Base-by-base conservation (phyloP, 2,888 invertebrate genomes). In the Apodemia zela region DNA sequence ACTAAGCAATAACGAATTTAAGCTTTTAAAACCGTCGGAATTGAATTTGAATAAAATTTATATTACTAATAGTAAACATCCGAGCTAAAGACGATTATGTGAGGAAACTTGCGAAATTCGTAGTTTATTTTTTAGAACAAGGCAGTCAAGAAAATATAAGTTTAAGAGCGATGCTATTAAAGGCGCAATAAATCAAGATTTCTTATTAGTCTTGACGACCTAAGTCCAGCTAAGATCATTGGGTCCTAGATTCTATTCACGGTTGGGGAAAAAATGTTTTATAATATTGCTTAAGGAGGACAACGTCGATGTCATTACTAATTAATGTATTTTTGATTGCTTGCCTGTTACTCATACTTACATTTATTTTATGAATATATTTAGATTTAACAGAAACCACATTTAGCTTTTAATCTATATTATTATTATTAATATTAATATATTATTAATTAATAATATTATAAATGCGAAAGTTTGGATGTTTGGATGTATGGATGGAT, bases 41-140 rank as follows among this genome's bases (percentile, higher is more conserved):
- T 42, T 15, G 42, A 15, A 42, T 42, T 42, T 42, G 42, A 42
- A 42, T 42, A 42, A 42, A 42, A 42, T 42, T 4, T 42, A 42
- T 42, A 42, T 42, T 42, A 42, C 5, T 42, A 5, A 15, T 54
- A 2, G 25, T 54, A 54, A 54, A 54, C 25, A 54, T 54, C 54
- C 54, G 54, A 54, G 15, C 21, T 25, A 25, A 25, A 54, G 25
- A 54, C 25, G 54, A 54, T 25, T 54, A 25, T 21, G 2, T 54
- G 54, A 25, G 54, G 54, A 25, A 54, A 25, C 54, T 54, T 54
- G 54, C 54, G 54, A 54, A 54, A 54, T 54, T 54, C 21, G 6
- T 25, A 21, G 54, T 54, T 51, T 42, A 15, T 25, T 54, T 49
- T 54, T 25, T 54, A 54, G 54, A 54, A 54, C 54, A 54, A 54